A percentile compares a stretch with the other conserved stretches of the same genome.
Conservation (phyloP, 2,797 vertebrate genomes). For the Dendrocincla fuliginosa region DNA sequence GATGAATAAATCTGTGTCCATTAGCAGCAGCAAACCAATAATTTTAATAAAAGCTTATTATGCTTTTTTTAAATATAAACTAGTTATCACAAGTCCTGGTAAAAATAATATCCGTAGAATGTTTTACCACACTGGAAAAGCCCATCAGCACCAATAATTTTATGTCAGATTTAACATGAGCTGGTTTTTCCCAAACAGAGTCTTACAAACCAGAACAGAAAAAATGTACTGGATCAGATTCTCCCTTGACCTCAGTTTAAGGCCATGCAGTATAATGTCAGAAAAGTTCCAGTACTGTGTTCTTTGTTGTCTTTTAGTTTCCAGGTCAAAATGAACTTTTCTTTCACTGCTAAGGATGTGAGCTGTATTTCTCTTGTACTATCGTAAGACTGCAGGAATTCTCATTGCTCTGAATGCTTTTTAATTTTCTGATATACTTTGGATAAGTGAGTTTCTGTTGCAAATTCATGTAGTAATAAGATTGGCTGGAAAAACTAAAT, state of each 20-base stretch:
- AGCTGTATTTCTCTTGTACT: background rate
- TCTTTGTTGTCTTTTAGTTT: background rate
- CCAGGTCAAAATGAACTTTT: slow-evolving; percentile 3
- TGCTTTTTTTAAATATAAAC: background rate
- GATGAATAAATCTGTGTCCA: background rate
- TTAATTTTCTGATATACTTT: background rate
- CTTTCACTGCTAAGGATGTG: background rate
- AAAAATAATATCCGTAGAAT: background rate
- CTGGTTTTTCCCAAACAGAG: slow-evolving; percentile 4
- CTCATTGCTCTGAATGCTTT: background rate
- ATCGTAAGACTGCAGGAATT: background rate
- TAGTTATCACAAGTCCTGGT: background rate
- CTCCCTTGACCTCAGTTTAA: slow-evolving; percentile 16
- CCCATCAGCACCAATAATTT: background rate
- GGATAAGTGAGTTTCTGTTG: background rate
- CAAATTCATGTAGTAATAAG: background rate
- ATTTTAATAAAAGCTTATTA: background rate
- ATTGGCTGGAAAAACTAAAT: background rate
- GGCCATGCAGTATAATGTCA: background rate
- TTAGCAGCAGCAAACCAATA: background rate
- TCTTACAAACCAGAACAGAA: slow-evolving; percentile 23
- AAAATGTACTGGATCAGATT: background rate
- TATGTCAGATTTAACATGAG: slow-evolving; percentile 1
- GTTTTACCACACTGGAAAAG: slow-evolving; percentile 31
- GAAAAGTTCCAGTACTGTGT: background rate